Evolutionary conservation across 2,797 vertebrate species (phyloP).

Genomic region (Oreonectes daqikongensis): DNA sequence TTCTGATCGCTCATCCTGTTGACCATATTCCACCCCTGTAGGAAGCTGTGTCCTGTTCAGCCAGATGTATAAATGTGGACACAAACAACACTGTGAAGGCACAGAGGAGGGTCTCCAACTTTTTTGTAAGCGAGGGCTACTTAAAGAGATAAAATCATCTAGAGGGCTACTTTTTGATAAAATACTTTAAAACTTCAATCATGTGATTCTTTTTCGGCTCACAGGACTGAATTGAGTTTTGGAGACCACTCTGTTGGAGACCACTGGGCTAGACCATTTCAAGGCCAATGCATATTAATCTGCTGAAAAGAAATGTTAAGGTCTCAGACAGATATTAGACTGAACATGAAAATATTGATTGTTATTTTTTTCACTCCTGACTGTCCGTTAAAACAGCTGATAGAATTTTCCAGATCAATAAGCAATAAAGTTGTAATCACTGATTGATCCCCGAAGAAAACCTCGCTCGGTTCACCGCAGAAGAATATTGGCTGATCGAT

Average conservation of each 20-base stretch:
- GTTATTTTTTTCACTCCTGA: neutral
- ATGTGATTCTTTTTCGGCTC: too few relatives aligned
- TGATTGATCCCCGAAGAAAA: constrained; percentile 49
- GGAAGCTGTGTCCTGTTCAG: neutral
- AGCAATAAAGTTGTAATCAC: constrained; percentile 58
- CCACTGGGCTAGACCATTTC: neutral
- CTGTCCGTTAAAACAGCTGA: neutral
- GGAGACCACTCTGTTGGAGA: too few relatives aligned
- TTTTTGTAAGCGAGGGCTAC: too few relatives aligned
- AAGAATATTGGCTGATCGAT: neutral
- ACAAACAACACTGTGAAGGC: constrained; percentile 14
- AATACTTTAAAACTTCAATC: too few relatives aligned
- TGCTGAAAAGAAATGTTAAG: neutral
- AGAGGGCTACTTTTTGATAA: too few relatives aligned
- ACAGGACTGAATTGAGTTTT: too few relatives aligned
- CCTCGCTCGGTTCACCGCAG: neutral
- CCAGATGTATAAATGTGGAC: neutral
- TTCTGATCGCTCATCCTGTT: neutral
- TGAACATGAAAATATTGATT: neutral
- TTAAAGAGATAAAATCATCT: too few relatives aligned
- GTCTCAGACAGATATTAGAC: neutral
- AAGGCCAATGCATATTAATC: neutral
- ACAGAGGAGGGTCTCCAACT: too few relatives aligned
- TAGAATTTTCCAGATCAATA: constrained; percentile 52
- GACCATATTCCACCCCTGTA: neutral